phyloP scores from a whole-genome alignment of 1,140 invertebrate species.

The Dendrolimus kikuchii region DNA sequence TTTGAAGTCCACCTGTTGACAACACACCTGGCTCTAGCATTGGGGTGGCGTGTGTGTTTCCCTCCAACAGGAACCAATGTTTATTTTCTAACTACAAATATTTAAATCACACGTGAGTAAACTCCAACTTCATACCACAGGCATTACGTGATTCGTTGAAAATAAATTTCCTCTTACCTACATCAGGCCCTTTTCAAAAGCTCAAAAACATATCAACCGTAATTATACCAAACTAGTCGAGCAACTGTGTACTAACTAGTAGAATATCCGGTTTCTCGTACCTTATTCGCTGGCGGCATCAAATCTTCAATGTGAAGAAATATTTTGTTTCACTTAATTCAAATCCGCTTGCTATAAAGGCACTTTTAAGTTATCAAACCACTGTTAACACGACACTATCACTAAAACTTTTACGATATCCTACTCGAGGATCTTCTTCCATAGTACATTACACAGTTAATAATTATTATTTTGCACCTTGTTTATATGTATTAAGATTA shows the following conservation, averaged over 20 bases:
- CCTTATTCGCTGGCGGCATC: conserved; percentile 57
- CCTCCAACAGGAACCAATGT: conserved; percentile 17
- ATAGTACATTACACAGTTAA: conserved; percentile 4
- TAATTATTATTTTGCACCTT: conserved; percentile 5
- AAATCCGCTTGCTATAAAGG: conserved; percentile 16
- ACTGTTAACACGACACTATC: conserved; percentile 50
- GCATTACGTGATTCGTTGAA: too few relatives aligned
- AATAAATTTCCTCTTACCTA: conserved; percentile 1
- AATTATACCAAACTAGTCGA: conserved; percentile 45
- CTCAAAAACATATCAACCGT: not conserved
- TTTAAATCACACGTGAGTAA: conserved; percentile 39
- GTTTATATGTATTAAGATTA: conserved; percentile 23
- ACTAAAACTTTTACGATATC: conserved; percentile 32
- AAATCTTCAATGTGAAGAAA: conserved; percentile 44
- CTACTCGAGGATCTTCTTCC: conserved; percentile 10
- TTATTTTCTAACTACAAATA: conserved; percentile 40
- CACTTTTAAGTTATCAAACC: conserved; percentile 33
- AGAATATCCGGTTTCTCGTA: conserved; percentile 62
- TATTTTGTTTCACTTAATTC: conserved; percentile 41
- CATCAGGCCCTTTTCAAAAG: not conserved
- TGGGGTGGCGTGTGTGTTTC: conserved; percentile 21
- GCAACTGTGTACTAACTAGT: conserved; percentile 38
- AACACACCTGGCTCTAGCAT: conserved; percentile 40
- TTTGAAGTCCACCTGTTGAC: conserved; percentile 45
- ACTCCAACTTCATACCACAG: conserved; percentile 7